Base-by-base conservation (phyloP, 1,140 invertebrate genomes). In the Trachelipus rathkii region DNA sequence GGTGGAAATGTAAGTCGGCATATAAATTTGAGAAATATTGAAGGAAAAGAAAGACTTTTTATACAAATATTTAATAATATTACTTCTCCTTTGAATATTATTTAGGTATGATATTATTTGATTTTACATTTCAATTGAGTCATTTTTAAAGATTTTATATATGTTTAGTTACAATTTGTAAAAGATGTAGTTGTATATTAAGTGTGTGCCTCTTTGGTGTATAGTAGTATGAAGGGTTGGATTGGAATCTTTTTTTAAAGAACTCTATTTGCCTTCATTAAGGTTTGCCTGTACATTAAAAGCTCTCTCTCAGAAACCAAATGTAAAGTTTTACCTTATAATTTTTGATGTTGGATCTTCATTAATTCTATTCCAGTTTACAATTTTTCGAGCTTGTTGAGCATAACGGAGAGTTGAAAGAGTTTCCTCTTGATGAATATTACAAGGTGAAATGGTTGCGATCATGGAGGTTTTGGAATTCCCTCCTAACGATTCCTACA, bases 321-420 rank as follows among this genome's bases (percentile, higher is more conserved):
- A 75, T 10, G 21, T 4, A 72, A 81, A 76, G 76, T 85, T 85
- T 78, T 83, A 86, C 86, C 87, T 84, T 82, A 90, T 89, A 70
- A 89, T 80, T 75, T 85, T 84, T 71, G 89, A 91, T 81, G 92
- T 90, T 0, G 92, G 91, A 84, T 92, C 91, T 85, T 93, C 92
- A 83, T 93, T 93, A 73, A 93, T 88, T 78, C 89, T 87, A 15
- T 92, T 90, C 73, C 89, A 88, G 84, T 94, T 94, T 76, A 93
- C 89, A 77, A 97, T 97, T 75, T 92, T 92, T 82, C 95, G 90
- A 0, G 95, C 95, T 83, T 93, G 90, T 83, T 92, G 92, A 8
- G 92, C 93, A 83, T 95, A 96, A 15, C 95, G 88, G 46, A 96
- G 87, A 0, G 95, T 96, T 0, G 93, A 92, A 24, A 96, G 87